Evolutionary conservation across 2,888 invertebrate genomes (phyloP), one percentile per base, ranked within the genome.

Genomic region (Willowsia nigromaculata): DNA sequence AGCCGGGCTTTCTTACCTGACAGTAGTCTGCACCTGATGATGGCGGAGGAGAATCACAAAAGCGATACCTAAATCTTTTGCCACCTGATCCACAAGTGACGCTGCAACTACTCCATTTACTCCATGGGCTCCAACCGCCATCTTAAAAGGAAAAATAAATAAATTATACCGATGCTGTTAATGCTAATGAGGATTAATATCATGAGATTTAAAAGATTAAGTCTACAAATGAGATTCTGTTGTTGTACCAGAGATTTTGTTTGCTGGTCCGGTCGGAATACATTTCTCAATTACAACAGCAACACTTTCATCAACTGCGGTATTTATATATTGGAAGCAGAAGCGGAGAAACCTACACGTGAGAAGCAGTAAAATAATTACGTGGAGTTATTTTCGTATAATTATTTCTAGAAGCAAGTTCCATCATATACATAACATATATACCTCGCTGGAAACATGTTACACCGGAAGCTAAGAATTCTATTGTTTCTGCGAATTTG

Each of bases 321-420:
- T 92, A 88, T 92, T 92, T 37, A 93, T 90, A 80, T 93, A 93
- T 90, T 93, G 93, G 87, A 93, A 93, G 78, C 93, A 93, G 82
- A 92, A 91, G 4, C 91, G 91, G 33, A 91, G 91, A 84, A 92
- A 92, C 80, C 93, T 93, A 83, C 13, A 88, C 15, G 30, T 7
- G 30, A 33, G 65, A 22, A 33, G n/a, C 33, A 4, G 7, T 33
- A 5, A 33, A n/a, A 1, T 62, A 15, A 33, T 9, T 30, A n/a
- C n/a, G n/a, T n/a, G n/a, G n/a, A n/a, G n/a, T n/a, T n/a, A n/a
- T n/a, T n/a, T n/a, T n/a, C 50, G 11, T 50, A 15, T 13, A 37
- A 15, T 50, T 50, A 11, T 50, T 50, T 13, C n/a, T 50, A 9
- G 15, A 50, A 50, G 5, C 37, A 37, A 37, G 37, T 37, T 37